Conservation (phyloP, 2,888 invertebrate species). For the Epirrhoe alternata region DNA sequence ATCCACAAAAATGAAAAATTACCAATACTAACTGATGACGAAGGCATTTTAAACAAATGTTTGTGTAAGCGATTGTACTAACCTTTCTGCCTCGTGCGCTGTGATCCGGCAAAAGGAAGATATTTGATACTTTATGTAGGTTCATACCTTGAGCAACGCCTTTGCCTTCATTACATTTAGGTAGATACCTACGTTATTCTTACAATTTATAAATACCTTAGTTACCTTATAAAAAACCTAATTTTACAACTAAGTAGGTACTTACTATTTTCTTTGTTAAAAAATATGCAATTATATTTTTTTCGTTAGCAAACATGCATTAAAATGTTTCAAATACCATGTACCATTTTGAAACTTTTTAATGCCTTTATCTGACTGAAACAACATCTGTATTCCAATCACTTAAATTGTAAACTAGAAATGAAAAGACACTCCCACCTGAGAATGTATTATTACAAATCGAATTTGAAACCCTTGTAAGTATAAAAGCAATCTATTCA, state of each 20-base stretch:
- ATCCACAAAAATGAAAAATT: neutral
- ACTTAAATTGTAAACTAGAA: neutral
- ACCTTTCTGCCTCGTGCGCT: conserved; percentile 33
- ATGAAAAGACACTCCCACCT: neutral
- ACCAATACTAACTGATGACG: neutral
- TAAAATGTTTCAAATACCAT: no score
- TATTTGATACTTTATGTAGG: conserved; percentile 40
- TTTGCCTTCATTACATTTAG: conserved; percentile 12
- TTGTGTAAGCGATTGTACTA: conserved; percentile 38
- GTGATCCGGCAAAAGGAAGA: conserved; percentile 38
- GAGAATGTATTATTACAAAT: conserved; percentile 5
- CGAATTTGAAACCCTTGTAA: conserved; percentile 14
- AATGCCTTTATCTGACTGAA: no score
- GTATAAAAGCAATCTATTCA: conserved; percentile 28
- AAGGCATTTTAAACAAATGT: conserved; percentile 3
- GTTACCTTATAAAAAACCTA: neutral
- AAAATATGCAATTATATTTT: no score
- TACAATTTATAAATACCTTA: neutral
- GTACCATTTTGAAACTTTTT: no score
- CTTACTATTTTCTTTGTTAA: no score
- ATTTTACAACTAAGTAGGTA: no score
- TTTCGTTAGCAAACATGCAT: no score
- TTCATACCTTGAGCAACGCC: conserved; percentile 12
- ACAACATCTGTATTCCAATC: neutral
- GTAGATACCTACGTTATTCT: neutral